Evolutionary conservation across 2,888 invertebrate genomes (phyloP).

Genomic region (Xestia rhomboidea): DNA sequence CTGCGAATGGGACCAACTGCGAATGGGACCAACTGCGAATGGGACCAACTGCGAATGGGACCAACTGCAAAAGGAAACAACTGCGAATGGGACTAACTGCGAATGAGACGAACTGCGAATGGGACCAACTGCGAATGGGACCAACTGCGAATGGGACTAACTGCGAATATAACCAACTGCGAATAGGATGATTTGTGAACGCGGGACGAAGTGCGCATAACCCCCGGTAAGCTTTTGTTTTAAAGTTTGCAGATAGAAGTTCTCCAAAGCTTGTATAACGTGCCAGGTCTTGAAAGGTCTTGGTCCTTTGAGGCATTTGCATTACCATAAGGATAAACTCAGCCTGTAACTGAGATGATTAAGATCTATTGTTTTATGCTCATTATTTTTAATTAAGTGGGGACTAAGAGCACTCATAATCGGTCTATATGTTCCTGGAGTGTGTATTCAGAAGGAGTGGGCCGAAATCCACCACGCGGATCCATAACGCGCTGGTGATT

Average conservation of each 20-base stretch:
- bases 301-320: constrained; percentile 11
- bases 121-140: no score
- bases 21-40: no score
- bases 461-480: not conserved
- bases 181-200: no score
- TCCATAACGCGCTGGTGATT: not conserved
- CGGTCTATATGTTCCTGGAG: not conserved
- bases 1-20: no score
- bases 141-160: no score
- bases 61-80: no score
- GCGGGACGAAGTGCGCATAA: no score
- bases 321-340: constrained; percentile 29
- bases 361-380: constrained; percentile 26
- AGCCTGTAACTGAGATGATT: constrained; percentile 3
- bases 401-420: not conserved
- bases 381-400: constrained; percentile 6
- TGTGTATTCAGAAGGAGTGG: not conserved
- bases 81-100: no score
- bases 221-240: not conserved
- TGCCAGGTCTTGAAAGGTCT: constrained; percentile 22
- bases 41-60: no score
- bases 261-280: not conserved
- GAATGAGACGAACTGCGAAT: no score
- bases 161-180: no score
- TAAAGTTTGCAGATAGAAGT: not conserved